Base-by-base conservation (phyloP, 2,797 vertebrate genomes). In the Enteromius radiatus region DNA sequence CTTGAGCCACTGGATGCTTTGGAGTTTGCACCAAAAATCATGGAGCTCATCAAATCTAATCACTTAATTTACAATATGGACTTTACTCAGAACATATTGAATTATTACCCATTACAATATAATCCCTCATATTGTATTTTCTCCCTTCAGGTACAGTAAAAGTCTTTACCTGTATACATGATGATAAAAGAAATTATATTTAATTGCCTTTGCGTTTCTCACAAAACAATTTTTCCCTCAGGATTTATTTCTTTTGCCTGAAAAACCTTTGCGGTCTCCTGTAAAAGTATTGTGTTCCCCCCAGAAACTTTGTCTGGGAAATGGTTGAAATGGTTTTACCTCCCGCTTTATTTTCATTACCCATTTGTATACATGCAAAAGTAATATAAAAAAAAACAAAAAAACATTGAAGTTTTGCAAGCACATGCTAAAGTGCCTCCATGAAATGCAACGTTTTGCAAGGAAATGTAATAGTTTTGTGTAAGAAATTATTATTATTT, bases 1-100 rank as follows among this genome's bases (percentile, higher is more conserved):
- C 10, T 79, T 49, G 49, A 63, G 41, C 73, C 41, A 78, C 59
- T 79, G 82, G 81, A 81, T 76, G 78, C 26, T 41, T 81, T 81
- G 59, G 68, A 69, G 36, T 79, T 84, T 81, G 6, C 7, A 3
- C 21, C 23, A 26, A 43, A 31, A 31, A 31, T 31, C 54, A 61
- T 15, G 11, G 0, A 28, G 12, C 1, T 61, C 1, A 31, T 63
- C 59, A 63, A 31, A 31, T 7, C 5, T n/a, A n/a, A n/a, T n/a
- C 3, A 63, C 31, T 63, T 31, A 8, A 63, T 31, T 63, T 61
- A 15, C 26, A 54, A 3, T 61, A 28, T 15, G 2, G 23, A 26
- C 23, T 61, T 14, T 28, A 61, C 14, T 61, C 14, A 61, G 59
- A 28, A 61, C 26, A 31, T 17, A 63, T 31, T 8, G 28, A 63